phyloP scores from a whole-genome alignment of 2,113 vertebrate genomes.

The Ciconia maguari region DNA sequence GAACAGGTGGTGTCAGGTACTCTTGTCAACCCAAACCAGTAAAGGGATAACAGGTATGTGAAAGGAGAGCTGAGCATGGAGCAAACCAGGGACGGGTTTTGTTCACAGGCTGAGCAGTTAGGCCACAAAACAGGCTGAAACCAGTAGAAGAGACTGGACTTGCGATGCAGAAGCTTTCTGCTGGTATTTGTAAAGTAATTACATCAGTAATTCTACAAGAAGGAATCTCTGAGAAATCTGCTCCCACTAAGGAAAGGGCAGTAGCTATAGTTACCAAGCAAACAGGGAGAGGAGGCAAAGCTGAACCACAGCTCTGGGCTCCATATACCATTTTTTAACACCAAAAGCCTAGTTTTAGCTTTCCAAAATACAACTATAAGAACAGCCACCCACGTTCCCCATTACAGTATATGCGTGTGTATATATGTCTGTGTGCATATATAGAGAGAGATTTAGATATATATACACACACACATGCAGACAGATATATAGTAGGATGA shows the following conservation, averaged over 20 bases:
- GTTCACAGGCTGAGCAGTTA: background rate
- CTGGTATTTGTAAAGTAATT: background rate
- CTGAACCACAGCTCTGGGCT: background rate
- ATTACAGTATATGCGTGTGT: background rate
- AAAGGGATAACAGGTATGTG: background rate
- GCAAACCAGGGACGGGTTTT: background rate
- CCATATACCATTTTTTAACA: background rate
- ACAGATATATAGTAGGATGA: background rate
- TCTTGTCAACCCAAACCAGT: background rate
- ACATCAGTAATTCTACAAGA: background rate
- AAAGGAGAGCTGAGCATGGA: background rate
- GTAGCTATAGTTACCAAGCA: conserved; percentile 49
- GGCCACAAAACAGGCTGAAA: background rate
- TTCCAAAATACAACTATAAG: background rate
- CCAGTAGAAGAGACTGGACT: background rate
- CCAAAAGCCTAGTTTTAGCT: conserved; percentile 21
- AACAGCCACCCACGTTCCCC: background rate
- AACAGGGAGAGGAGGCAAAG: background rate
- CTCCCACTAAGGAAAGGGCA: background rate
- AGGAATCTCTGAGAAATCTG: background rate
- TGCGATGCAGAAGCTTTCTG: background rate
- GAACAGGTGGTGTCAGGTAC: background rate
- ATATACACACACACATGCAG: background rate
- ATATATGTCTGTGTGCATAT: background rate
- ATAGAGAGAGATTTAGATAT: background rate